A percentile compares a stretch with the other conserved stretches of the same genome.
These are phyloP conservation scores for Poeciliopsis turrubarensis DNA, from an alignment of 2,113 vertebrate species.

Conservation along the genomic window DNA sequence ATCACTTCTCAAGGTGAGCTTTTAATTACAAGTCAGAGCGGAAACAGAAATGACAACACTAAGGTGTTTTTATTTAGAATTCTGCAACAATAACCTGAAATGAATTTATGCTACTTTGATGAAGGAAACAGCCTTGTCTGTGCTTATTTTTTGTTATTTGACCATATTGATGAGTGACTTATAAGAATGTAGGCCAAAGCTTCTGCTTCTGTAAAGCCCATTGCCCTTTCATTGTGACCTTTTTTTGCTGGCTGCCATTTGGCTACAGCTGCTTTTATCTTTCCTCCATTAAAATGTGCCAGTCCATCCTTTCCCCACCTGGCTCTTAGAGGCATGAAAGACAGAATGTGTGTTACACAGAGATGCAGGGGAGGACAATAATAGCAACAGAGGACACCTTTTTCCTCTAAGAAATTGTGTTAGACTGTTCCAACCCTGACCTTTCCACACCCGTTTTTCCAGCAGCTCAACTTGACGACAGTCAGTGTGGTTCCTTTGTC, in stretches of 20 bases:
- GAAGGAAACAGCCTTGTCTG: conserved; percentile 38
- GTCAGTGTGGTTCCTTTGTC: conserved; percentile 6
- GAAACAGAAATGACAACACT: neutral
- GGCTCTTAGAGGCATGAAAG: conserved; percentile 1
- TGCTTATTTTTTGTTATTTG: conserved; percentile 59
- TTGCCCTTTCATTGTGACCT: conserved; percentile 64
- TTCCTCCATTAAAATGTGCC: conserved; percentile 37
- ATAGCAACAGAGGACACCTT: conserved; percentile 29
- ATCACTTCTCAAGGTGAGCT: neutral
- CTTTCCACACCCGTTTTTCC: conserved; percentile 33
- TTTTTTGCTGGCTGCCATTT: conserved; percentile 56
- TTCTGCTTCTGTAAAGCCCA: conserved; percentile 25
- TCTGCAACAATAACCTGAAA: conserved; percentile 14
- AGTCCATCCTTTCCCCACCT: conserved; percentile 13
- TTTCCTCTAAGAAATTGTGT: conserved; percentile 19
- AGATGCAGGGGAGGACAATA: conserved; percentile 17
- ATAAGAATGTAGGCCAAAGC: conserved; percentile 33
- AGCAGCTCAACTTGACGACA: conserved; percentile 25
- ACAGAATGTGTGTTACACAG: conserved; percentile 8
- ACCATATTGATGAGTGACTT: conserved; percentile 66
- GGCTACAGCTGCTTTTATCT: conserved; percentile 48
- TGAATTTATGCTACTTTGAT: conserved; percentile 28
- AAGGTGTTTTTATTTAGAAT: conserved; percentile 14
- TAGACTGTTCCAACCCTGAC: conserved; percentile 40
- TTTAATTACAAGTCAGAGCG: neutral